Base-by-base conservation (phyloP, 2,888 invertebrate species). In the Dioctria linearis region DNA sequence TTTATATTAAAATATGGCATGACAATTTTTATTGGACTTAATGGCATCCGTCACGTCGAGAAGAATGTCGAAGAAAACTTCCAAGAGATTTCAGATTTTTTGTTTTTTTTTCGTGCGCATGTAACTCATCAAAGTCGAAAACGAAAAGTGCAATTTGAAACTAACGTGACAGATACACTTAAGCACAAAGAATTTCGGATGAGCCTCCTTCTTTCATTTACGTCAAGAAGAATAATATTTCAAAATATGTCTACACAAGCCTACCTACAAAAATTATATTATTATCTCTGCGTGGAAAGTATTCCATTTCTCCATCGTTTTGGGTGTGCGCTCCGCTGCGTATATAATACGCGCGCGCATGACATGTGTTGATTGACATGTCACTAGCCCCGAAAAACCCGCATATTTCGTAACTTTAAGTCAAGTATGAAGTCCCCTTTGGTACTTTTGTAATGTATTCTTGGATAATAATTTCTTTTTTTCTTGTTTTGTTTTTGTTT, bases 281-380 rank as follows among this genome's bases (percentile, higher is more conserved):
- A 69, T 69, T 51, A 51, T 37, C 69, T 11, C 54, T n/a, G 67
- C 67, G n/a, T 13, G 43, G 67, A 25, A 51, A 69, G 37, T 39
- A 13, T 4, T 49, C 46, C 25, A 49, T 46, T 25, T 5, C 42
- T 42, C 51, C 39, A 8, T 69, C 42, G 37, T 69, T 69, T 37
- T n/a, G 43, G 66, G 25, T 25, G 25, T 25, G 25, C 6, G 5
- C 66, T 43, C 39, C 43, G 66, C 3, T 39, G 9, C 25, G 43
- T 25, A 25, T 25, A 25, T 25, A 25, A 25, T 25, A 25, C 25
- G 25, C 25, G 25, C 25, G 25, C 25, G 25, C 25, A 51, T 51
- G 69, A 69, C 69, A 37, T 37, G 69, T 39, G 69, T 39, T 69
- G 69, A 69, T 69, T 69, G 69, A 69, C 69, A 51, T 69, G 69